Conservation (phyloP, 2,797 vertebrate genomes). For the Steatocranus sp. region DNA sequence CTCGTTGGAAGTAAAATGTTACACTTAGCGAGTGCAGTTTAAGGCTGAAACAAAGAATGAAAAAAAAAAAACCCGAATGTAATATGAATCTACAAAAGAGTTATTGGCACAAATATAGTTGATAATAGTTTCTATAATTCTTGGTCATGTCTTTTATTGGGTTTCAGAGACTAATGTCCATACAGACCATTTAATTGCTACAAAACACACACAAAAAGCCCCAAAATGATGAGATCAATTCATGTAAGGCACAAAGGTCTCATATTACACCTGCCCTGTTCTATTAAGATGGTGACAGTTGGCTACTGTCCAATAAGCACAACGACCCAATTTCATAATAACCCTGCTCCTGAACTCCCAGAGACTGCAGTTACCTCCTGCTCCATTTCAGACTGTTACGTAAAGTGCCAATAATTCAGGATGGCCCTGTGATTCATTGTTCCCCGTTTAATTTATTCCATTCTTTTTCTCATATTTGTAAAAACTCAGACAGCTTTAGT, state of each 20-base stretch:
- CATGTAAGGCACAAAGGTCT: background rate
- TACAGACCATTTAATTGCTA: background rate
- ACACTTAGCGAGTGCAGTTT: background rate
- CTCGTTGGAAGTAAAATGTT: background rate
- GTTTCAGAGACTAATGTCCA: background rate
- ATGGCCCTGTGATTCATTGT: slow-evolving; percentile 11
- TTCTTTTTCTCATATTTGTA: slow-evolving; percentile 11
- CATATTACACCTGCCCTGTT: slow-evolving; percentile 1
- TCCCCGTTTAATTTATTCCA: slow-evolving; percentile 30
- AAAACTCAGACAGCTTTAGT: slow-evolving; percentile 43
- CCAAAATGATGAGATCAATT: background rate
- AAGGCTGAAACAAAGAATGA: background rate
- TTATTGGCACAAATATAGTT: background rate
- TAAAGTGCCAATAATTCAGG: slow-evolving; percentile 26
- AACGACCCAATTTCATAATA: slow-evolving; percentile 19
- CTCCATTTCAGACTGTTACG: slow-evolving; percentile 30
- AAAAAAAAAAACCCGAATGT: background rate
- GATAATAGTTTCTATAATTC: background rate
- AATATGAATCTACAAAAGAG: background rate
- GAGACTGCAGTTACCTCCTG: slow-evolving; percentile 8
- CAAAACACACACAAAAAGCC: background rate
- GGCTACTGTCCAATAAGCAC: slow-evolving; percentile 22
- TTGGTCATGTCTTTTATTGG: background rate
- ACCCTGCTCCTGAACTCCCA: background rate
- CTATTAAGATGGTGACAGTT: slow-evolving; percentile 36